These are phyloP conservation scores for Anolis sagrei DNA, from an alignment of 2,113 vertebrate species.

Conservation along the genomic window DNA sequence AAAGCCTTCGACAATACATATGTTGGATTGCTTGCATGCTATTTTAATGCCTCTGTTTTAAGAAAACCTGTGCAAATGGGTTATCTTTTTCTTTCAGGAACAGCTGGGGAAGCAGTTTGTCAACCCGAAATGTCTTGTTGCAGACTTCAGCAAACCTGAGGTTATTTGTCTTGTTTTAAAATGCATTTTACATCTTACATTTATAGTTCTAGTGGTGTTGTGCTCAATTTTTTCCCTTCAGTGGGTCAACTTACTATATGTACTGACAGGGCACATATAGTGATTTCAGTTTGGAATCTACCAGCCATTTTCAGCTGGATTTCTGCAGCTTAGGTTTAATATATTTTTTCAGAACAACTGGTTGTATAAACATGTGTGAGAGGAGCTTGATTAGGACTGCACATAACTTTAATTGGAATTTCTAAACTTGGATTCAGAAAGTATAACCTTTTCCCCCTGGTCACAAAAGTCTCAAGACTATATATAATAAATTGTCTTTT, in stretches of 20 bases:
- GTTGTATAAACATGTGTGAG: no score
- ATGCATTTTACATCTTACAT: background rate
- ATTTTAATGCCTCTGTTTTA: background rate
- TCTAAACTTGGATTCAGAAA: no score
- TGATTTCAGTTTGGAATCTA: no score
- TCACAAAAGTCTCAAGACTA: no score
- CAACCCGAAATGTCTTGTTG: conserved; percentile 85
- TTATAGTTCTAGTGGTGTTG: background rate
- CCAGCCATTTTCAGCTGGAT: no score
- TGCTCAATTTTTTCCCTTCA: background rate
- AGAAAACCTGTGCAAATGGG: background rate
- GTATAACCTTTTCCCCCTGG: no score
- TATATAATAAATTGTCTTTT: no score
- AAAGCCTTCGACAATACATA: no score
- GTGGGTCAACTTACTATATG: background rate
- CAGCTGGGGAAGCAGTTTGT: conserved; percentile 86
- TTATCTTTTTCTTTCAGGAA: conserved; percentile 78
- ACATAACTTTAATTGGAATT: no score
- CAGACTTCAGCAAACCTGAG: conserved; percentile 96
- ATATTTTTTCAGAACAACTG: no score
- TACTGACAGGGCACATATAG: background rate
- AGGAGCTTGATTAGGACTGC: no score
- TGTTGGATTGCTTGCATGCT: background rate
- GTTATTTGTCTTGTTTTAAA: conserved; percentile 71
- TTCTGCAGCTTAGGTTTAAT: no score